Conservation (phyloP, 1,140 invertebrate species). For the Platyura marginata region DNA sequence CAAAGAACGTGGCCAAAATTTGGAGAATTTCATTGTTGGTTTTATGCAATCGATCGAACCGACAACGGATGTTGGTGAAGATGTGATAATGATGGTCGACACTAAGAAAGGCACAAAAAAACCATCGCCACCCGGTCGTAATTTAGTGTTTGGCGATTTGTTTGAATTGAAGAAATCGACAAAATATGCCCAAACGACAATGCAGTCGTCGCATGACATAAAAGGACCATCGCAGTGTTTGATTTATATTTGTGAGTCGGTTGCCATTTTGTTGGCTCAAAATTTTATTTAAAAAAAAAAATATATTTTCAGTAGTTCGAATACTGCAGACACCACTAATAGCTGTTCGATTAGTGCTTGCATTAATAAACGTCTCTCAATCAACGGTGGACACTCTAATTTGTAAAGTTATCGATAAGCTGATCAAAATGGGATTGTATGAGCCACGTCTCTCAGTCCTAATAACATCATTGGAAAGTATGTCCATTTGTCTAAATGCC, state of each 20-base stretch:
- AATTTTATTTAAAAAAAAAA: neutral
- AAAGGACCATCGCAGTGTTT: slow-evolving; percentile 2
- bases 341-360: neutral
- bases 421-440: slow-evolving; percentile 1
- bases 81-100: slow-evolving; percentile 1
- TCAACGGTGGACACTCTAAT: neutral
- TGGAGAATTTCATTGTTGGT: slow-evolving; percentile 2
- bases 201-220: neutral
- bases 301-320: neutral
- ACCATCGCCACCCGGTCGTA: neutral
- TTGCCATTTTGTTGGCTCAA: neutral
- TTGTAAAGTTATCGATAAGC: neutral
- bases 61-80: slow-evolving; percentile 3
- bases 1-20: slow-evolving; percentile 6
- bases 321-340: neutral
- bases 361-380: neutral
- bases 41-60: slow-evolving; percentile 4
- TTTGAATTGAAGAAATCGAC: neutral
- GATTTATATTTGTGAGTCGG: slow-evolving; percentile 2
- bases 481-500: neutral
- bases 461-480: slow-evolving; percentile 1
- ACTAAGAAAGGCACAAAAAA: neutral
- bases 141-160: slow-evolving; percentile 3
- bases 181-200: neutral
- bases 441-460: slow-evolving; percentile 1